These are phyloP conservation scores for Pocillopora meandrina DNA, from an alignment of 92 coral and sea anemone species.

Conservation along the genomic window DNA sequence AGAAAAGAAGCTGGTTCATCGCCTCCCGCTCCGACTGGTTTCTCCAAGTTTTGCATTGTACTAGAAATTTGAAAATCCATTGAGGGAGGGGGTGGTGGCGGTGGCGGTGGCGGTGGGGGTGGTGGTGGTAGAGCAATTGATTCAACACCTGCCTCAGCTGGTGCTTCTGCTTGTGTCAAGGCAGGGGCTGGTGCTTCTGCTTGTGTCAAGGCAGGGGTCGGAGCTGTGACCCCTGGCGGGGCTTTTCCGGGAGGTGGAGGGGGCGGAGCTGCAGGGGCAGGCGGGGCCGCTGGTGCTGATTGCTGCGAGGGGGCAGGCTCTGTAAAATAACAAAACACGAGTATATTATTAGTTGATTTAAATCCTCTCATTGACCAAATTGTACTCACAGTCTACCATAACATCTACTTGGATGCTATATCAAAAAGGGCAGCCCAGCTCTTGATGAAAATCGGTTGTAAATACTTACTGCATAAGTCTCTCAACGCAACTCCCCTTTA, in stretches of 20 bases:
- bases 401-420: no score
- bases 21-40: slow-evolving; percentile 9
- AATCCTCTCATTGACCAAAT: no score
- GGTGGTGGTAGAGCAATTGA: slow-evolving; percentile 45
- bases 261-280: background rate
- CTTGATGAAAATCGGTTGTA: no score
- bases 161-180: background rate
- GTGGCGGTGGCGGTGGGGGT: slow-evolving; percentile 35
- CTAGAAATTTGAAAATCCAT: slow-evolving; percentile 37
- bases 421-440: no score
- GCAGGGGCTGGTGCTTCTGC: background rate
- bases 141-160: slow-evolving; percentile 12
- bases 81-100: slow-evolving; percentile 51
- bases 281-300: background rate
- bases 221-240: slow-evolving; percentile 1
- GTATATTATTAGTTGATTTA: background rate
- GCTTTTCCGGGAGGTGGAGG: background rate
- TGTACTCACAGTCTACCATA: no score
- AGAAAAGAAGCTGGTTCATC: slow-evolving; percentile 61
- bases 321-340: background rate
- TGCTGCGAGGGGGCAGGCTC: background rate
- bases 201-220: background rate
- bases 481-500: no score
- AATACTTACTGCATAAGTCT: no score
- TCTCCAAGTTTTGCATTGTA: slow-evolving; percentile 10